phyloP scores from a whole-genome alignment of 2,113 vertebrate species.

The Phainopepla nitens region DNA sequence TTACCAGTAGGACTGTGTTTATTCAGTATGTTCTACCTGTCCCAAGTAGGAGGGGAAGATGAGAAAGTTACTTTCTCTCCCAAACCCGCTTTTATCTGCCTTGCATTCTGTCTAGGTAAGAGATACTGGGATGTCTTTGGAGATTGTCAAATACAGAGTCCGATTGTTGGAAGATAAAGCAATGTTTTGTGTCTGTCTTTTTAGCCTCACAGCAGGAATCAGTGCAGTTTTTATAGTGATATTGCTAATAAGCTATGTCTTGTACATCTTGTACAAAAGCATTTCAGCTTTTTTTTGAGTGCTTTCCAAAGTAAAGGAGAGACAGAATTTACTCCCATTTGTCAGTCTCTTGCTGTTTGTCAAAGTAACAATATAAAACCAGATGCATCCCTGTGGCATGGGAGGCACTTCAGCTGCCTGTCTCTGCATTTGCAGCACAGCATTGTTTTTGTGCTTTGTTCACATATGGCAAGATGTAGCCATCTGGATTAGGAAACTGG shows the following conservation, averaged over 20 bases:
- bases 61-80: not conserved
- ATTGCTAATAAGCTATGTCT: not conserved
- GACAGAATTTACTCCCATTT: not conserved
- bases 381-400: not conserved
- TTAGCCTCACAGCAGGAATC: not conserved
- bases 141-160: not conserved
- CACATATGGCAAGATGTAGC: not conserved
- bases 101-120: not conserved
- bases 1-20: not conserved
- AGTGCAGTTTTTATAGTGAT: not conserved
- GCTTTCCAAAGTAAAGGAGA: not conserved
- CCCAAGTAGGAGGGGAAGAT: not conserved
- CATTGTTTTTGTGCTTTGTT: not conserved
- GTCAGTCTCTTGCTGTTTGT: not conserved
- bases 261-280: not conserved
- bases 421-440: not conserved
- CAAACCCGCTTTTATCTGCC: not conserved
- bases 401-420: not conserved
- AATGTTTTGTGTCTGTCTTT: not conserved
- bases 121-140: not conserved
- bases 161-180: not conserved
- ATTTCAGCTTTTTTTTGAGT: not conserved
- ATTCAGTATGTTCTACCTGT: not conserved
- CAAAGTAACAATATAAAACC: not conserved
- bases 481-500: not conserved